Percentiles rank a stretch among this genome's conserved stretches.
phyloP scores from a whole-genome alignment of 2,888 invertebrate species.

The Branchellion lobata region DNA sequence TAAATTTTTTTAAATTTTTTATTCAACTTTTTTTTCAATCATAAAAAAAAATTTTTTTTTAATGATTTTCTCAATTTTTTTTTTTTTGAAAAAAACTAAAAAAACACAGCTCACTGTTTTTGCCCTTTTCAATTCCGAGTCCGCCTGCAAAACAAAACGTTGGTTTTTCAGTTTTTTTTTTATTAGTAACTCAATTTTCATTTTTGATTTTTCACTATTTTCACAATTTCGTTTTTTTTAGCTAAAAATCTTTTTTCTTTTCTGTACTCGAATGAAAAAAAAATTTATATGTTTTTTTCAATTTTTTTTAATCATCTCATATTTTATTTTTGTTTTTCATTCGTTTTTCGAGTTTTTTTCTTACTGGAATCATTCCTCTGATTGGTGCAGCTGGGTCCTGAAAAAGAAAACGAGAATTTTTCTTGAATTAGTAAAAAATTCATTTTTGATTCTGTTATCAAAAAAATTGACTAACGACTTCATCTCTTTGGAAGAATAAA shows the following conservation, averaged over 20 bases:
- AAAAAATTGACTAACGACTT: too few species aligned
- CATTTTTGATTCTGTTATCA: too few species aligned
- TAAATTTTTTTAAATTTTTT: not conserved
- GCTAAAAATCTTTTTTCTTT: too few species aligned
- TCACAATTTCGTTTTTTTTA: not conserved
- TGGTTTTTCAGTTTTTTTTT: not conserved
- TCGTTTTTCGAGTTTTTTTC: not conserved
- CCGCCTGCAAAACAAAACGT: slow-evolving; percentile 27
- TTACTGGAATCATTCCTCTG: slow-evolving; percentile 9
- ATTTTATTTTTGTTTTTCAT: not conserved
- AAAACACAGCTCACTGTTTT: slow-evolving; percentile 33
- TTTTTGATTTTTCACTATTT: not conserved
- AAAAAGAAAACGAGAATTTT: not conserved
- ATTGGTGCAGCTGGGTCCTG: not conserved
- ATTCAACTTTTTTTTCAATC: not conserved
- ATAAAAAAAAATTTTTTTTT: not conserved
- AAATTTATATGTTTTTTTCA: not conserved
- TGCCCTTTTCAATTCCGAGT: slow-evolving; percentile 33
- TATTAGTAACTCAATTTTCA: not conserved
- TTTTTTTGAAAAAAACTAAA: not conserved
- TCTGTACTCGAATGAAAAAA: too few species aligned
- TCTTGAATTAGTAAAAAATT: too few species aligned
- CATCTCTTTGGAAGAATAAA: too few species aligned
- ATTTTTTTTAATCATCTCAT: slow-evolving; percentile 11
- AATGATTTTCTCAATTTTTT: not conserved